Base-by-base conservation (phyloP, 2,797 vertebrate genomes). In the Heterohyrax brucei region DNA sequence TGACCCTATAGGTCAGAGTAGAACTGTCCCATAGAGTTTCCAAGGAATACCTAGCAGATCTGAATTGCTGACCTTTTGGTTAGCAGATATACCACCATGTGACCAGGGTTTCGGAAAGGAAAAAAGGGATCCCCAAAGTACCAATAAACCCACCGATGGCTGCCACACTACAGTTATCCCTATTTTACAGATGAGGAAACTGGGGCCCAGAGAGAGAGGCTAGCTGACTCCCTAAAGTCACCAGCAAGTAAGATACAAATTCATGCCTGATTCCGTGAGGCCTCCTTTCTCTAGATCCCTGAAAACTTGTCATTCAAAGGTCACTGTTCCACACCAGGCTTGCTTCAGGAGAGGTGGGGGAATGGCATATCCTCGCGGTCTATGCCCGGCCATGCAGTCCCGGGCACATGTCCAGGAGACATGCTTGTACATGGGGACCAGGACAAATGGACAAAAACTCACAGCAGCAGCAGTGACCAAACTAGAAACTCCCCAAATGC, bases 391-490 rank as follows among this genome's bases (percentile, higher is more conserved):
- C 19, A n/a, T 59, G 50, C 8, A 0, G 0, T 13, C 44, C 44
- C 64, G 10, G n/a, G 53, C 13, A 9, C 14, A 6, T 1, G 75
- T 7, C 26, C 19, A 12, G 12, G 70, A 61, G 44, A 13, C 26
- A 46, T 5, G 1, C 24, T 2, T 50, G 12, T 44, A 24, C 8
- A 0, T 1, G 68, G 2, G 30, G 1, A 1, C 21, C 66, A 2
- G 53, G 39, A 33, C n/a, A 3, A 0, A 3, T 0, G 0, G 50
- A 48, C 73, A 18, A 33, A 28, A 62, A 18, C 28, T 22, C 53
- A 14, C 22, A 8, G 86, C n/a, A 1, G 33, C 22, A 13, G 56
- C 1, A 2, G 56, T 28, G 28, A 3, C 53, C 24, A 14, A 24
- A 2, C 26, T 1, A 2, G 56, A 18, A 19, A 22, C 9, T 70